A percentile compares a stretch with the other conserved stretches of the same genome.
Evolutionary conservation across 2,888 invertebrate genomes (phyloP).

Genomic region (Lepeophtheirus nordmannii): DNA sequence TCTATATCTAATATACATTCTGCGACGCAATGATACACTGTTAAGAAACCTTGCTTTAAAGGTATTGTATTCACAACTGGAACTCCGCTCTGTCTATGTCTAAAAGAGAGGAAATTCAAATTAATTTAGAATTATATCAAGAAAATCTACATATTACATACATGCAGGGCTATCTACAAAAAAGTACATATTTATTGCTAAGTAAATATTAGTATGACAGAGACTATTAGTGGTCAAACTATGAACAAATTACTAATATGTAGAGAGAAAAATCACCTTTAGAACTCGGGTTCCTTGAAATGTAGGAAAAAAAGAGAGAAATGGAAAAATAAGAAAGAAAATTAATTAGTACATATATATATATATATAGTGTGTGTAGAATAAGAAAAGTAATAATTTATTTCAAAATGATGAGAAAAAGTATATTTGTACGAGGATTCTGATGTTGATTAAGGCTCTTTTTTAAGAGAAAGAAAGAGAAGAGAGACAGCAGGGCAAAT

Average conservation of each 20-base stretch:
- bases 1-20: constrained; percentile 14
- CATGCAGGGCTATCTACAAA: too few relatives aligned
- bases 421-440: too few relatives aligned
- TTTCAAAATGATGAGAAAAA: too few relatives aligned
- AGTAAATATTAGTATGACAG: too few relatives aligned
- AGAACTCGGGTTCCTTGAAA: constrained; percentile 19
- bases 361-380: neutral
- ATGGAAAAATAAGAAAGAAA: constrained; percentile 8
- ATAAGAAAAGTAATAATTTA: neutral
- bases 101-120: constrained; percentile 34
- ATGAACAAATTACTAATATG: too few relatives aligned
- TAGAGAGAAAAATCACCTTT: constrained; percentile 26
- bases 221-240: too few relatives aligned
- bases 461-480: too few relatives aligned
- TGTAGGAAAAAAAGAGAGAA: constrained; percentile 8
- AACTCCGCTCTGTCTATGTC: constrained; percentile 87
- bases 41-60: constrained; percentile 9
- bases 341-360: neutral
- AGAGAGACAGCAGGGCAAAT: too few relatives aligned
- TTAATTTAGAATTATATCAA: neutral
- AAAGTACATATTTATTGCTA: too few relatives aligned
- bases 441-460: too few relatives aligned
- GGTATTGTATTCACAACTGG: constrained; percentile 56
- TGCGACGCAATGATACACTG: constrained; percentile 11
- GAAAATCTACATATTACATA: neutral